phyloP scores from a whole-genome alignment of 2,113 vertebrate species.

The Ancistrus triradiatus region DNA sequence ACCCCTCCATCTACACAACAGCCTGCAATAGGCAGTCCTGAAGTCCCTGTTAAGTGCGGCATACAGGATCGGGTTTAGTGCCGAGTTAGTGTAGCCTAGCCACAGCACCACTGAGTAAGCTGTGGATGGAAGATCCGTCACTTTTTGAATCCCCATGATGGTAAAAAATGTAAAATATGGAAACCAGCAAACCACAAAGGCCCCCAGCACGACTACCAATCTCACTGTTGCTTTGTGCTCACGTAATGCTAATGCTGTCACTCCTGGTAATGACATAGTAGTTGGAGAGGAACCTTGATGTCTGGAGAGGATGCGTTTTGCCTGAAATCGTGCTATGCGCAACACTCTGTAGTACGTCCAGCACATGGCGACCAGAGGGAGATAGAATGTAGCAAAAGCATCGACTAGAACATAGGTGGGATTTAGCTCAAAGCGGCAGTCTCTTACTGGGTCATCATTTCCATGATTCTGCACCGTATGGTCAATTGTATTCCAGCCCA shows the following conservation, averaged over 20 bases:
- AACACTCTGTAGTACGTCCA: slow-evolving; percentile 86
- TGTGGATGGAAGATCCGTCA: slow-evolving; percentile 54
- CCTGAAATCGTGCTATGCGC: slow-evolving; percentile 85
- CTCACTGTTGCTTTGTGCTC: slow-evolving; percentile 78
- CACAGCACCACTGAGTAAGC: slow-evolving; percentile 67
- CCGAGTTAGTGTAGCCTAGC: slow-evolving; percentile 92
- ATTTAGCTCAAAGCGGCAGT: slow-evolving; percentile 83
- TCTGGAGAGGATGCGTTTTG: slow-evolving; percentile 77
- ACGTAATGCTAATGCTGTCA: slow-evolving; percentile 60
- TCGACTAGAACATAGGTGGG: slow-evolving; percentile 79
- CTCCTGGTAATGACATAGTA: slow-evolving; percentile 55
- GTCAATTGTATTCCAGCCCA: slow-evolving; percentile 89
- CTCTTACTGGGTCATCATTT: slow-evolving; percentile 29
- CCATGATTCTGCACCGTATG: slow-evolving; percentile 70
- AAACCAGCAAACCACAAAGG: slow-evolving; percentile 84
- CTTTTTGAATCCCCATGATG: slow-evolving; percentile 69
- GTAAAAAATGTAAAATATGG: slow-evolving; percentile 84
- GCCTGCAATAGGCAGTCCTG: slow-evolving; percentile 72
- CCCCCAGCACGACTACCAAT: slow-evolving; percentile 77
- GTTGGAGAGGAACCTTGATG: slow-evolving; percentile 50
- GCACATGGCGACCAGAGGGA: slow-evolving; percentile 87
- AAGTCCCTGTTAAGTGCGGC: slow-evolving; percentile 89
- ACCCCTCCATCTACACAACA: slow-evolving; percentile 65
- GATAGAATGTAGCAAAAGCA: slow-evolving; percentile 84
- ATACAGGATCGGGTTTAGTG: slow-evolving; percentile 88